Percentiles rank a stretch among this genome's conserved stretches.
phyloP scores from a whole-genome alignment of 2,113 vertebrate genomes.

The Myanophis thanlyinensis region DNA sequence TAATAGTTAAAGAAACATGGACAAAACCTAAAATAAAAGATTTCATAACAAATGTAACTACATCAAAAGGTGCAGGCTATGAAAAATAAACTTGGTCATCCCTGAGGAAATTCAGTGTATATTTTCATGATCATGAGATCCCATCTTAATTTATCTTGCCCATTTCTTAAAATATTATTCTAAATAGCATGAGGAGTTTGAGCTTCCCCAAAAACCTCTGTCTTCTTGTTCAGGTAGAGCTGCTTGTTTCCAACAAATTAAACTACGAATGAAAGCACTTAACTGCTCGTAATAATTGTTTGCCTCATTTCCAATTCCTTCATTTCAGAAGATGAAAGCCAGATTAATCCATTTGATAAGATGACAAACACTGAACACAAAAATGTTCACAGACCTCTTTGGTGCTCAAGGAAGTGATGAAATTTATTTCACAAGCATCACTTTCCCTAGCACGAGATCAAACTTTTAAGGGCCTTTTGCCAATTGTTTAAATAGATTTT shows the following conservation, averaged over 20 bases:
- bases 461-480: not conserved
- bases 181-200: constrained; percentile 40
- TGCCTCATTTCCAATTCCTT: not conserved
- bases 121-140: constrained; percentile 41
- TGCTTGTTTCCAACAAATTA: not conserved
- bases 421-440: not conserved
- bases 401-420: not conserved
- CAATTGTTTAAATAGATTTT: not conserved
- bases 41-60: constrained; percentile 53
- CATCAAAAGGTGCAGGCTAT: constrained; percentile 40
- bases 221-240: not conserved
- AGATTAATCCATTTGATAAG: not conserved
- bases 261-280: not conserved
- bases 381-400: not conserved
- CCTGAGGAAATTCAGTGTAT: constrained; percentile 54
- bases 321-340: constrained; percentile 7
- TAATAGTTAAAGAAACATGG: constrained; percentile 37
- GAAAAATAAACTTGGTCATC: constrained; percentile 37
- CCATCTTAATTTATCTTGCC: constrained; percentile 49
- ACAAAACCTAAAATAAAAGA: constrained; percentile 51
- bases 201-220: constrained; percentile 3
- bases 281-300: not conserved
- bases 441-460: not conserved
- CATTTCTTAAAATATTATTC: constrained; percentile 42
- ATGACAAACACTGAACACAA: not conserved